phyloP scores from a whole-genome alignment of 2,797 vertebrate species.

The Potorous gilbertii region DNA sequence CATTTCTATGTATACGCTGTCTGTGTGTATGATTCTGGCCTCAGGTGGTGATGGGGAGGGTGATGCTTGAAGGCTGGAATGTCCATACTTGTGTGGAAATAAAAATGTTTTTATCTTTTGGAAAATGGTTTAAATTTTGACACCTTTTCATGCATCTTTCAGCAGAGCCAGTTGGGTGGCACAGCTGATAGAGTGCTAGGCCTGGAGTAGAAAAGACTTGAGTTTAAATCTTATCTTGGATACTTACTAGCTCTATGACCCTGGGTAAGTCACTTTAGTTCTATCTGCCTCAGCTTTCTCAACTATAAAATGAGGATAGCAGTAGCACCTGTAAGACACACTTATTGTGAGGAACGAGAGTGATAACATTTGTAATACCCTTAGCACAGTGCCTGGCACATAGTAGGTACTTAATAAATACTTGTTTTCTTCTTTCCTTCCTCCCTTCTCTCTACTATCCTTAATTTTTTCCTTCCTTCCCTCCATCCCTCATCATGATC shows the following conservation, averaged over 20 bases:
- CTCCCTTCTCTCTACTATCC: background rate
- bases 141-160: background rate
- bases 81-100: background rate
- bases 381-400: background rate
- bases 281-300: background rate
- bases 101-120: background rate
- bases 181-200: background rate
- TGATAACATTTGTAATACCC: background rate
- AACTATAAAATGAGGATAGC: background rate
- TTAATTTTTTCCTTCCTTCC: background rate
- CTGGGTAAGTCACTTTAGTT: background rate
- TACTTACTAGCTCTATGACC: background rate
- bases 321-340: background rate
- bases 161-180: background rate
- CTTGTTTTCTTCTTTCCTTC: background rate
- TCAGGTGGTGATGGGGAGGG: background rate
- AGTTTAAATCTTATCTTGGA: background rate
- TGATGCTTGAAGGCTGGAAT: background rate
- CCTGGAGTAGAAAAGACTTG: background rate
- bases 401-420: background rate
- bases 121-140: background rate
- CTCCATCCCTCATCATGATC: background rate
- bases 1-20: conserved; percentile 44
- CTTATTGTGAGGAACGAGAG: background rate
- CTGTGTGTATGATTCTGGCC: background rate